phyloP scores from a whole-genome alignment of 1,140 invertebrate genomes.

The Camponotus floridanus region DNA sequence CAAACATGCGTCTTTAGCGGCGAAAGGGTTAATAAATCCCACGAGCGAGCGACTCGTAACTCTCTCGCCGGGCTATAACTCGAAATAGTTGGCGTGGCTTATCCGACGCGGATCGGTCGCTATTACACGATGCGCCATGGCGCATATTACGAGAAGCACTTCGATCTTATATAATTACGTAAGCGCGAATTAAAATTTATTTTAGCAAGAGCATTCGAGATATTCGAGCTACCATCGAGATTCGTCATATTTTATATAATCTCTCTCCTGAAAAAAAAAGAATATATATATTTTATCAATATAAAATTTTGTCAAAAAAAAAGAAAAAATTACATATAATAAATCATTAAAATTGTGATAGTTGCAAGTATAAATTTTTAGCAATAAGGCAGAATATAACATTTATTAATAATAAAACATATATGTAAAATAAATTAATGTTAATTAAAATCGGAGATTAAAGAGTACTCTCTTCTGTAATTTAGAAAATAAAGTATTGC shows the following conservation, averaged over 20 bases:
- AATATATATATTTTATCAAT: neutral
- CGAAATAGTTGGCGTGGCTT: slow-evolving; percentile 82
- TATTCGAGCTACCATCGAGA: neutral
- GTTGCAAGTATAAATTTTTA: neutral
- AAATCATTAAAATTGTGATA: no score
- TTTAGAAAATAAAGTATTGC: neutral
- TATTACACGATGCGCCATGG: slow-evolving; percentile 75
- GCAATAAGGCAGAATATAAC: neutral
- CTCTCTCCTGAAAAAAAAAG: neutral
- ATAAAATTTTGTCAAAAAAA: no score
- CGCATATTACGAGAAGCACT: neutral
- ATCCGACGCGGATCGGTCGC: slow-evolving; percentile 77
- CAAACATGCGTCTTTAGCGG: slow-evolving; percentile 45
- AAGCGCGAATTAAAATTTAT: neutral
- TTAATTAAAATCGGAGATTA: neutral
- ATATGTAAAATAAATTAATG: neutral
- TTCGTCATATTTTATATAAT: neutral
- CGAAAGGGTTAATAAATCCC: slow-evolving; percentile 74
- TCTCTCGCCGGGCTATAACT: slow-evolving; percentile 77
- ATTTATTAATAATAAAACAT: neutral
- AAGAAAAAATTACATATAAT: no score
- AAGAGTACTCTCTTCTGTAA: neutral
- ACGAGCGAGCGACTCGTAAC: slow-evolving; percentile 73
- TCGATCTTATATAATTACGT: neutral
- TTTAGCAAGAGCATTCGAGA: neutral